Evolutionary conservation across 1,140 invertebrate genomes (phyloP), one percentile per base, ranked within the genome.

Genomic region (Eueides isabella): DNA sequence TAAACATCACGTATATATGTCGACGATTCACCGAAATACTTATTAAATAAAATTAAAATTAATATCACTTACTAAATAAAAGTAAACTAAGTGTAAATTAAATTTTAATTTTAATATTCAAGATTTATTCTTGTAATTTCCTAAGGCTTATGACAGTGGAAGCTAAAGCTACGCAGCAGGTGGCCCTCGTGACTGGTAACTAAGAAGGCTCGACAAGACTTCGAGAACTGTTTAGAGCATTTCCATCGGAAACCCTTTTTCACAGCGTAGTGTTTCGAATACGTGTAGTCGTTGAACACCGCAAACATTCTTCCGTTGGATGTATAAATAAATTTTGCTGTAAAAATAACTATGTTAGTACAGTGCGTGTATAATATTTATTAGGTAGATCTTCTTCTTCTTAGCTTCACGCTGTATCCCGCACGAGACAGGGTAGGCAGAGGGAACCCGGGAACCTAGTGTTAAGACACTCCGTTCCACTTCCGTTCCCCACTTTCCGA

Each of bases 201-300:
- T 1, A 86, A 4, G 64, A 69, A 81, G 2, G 84, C 83, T 12
- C 64, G 72, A 44, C 84, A 88, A 1, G 77, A 80, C 29, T 79
- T 73, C 11, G 83, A 84, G 55, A 72, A 81, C 44, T 84, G 81
- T n/a, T 75, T 79, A 9, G 79, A 82, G 62, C 86, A 86, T 65
- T 84, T 81, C 84, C 84, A 87, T 11, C 85, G 72, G 5, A 67
- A 74, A 2, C 84, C 81, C 0, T 12, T 67, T 35, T 81, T 82
- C 1, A 80, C 62, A 0, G 26, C 19, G 16, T 83, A 85, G n/a
- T 86, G 83, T 35, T 72, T 83, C 26, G 74, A 82, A 69, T 82
- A 88, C 0, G 83, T 83, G 62, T 75, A 86, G 7, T 76, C 73
- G 48, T 85, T 80, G 26, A 77, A 75, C 79, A 86, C 73, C 2